phyloP scores from a whole-genome alignment of 2,797 vertebrate genomes.

The Synaphobranchus kaupii region DNA sequence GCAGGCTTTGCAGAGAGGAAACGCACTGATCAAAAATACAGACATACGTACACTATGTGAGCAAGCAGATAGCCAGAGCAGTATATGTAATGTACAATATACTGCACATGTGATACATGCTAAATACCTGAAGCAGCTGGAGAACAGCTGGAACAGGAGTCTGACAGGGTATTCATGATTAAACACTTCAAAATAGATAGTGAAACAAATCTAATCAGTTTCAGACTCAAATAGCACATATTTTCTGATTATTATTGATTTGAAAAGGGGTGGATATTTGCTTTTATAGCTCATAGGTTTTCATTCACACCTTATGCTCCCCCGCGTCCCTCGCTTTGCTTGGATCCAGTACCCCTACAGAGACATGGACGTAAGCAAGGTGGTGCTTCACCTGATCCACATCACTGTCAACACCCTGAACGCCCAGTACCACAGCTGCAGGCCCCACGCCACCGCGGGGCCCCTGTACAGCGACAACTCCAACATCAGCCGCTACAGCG shows the following conservation, averaged over 20 bases:
- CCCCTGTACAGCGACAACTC: constrained; percentile 98
- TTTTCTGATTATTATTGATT: not conserved
- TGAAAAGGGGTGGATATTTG: not conserved
- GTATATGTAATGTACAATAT: not conserved
- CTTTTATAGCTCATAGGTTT: not conserved
- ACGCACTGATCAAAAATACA: not conserved
- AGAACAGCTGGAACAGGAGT: not conserved
- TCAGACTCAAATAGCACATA: not conserved
- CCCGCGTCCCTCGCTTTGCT: not conserved
- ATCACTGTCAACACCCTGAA: constrained; percentile 98
- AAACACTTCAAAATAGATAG: not conserved
- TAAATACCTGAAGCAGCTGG: not conserved
- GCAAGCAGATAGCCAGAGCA: not conserved
- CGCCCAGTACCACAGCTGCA: constrained; percentile 98
- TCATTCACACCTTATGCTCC: not conserved
- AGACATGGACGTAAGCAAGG: constrained; percentile 96
- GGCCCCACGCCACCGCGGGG: constrained; percentile 90
- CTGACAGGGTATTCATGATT: not conserved
- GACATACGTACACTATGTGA: not conserved
- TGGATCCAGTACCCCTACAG: constrained; percentile 91
- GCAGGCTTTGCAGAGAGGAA: not conserved
- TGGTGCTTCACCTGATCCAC: constrained; percentile 94
- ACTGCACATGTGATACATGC: not conserved
- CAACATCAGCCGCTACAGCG: constrained; percentile 97
- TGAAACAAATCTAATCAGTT: not conserved